Evolutionary conservation across 2,797 vertebrate species (phyloP), one percentile per base, ranked within the genome.

Genomic region (Acrossocheilus fasciatus): DNA sequence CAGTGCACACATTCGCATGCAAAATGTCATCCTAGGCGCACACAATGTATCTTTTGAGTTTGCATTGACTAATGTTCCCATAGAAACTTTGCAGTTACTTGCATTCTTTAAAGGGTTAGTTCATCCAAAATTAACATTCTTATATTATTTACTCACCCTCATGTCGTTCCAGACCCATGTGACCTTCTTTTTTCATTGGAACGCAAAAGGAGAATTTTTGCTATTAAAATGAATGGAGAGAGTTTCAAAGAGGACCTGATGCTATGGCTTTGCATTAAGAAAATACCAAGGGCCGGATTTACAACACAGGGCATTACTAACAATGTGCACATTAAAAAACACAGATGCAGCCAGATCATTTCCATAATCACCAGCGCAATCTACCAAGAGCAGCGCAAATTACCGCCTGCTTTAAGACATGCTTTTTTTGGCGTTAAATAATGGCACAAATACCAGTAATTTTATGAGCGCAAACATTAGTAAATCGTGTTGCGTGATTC

Each of bases 1-100:
- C 47, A 66, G 43, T 10, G 26, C 66, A 66, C 72, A 50, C 83
- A 85, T 23, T 74, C n/a, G 41, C 83, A 76, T 79, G 77, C 83
- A 81, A 76, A 87, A 82, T 66, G 15, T 80, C 68, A 50, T 72
- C 30, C 20, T 57, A 79, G 36, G 11, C 26, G 15, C 11, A 41
- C 20, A 41, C 20, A 59, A 4, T 85, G 36, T 14, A 36, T 2
- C 6, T 4, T 43, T 43, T 41, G 41, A 18, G 11, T 66, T 76
- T n/a, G 20, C 20, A 54, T 39, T n/a, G 70, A 36, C 20, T 20
- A 50, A 64, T 39, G 9, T n/a, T 59, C 39, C 69, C n/a, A 23
- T 23, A 54, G 17, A 54, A 78, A 45, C 10, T 23, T 30, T 69
- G 47, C 23, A 6, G 62, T 41, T 52, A 66, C 15, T 54, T 69